Evolutionary conservation across 2,113 vertebrate species (phyloP), one percentile per base, ranked within the genome.

Genomic region (Ploceus nigricollis): DNA sequence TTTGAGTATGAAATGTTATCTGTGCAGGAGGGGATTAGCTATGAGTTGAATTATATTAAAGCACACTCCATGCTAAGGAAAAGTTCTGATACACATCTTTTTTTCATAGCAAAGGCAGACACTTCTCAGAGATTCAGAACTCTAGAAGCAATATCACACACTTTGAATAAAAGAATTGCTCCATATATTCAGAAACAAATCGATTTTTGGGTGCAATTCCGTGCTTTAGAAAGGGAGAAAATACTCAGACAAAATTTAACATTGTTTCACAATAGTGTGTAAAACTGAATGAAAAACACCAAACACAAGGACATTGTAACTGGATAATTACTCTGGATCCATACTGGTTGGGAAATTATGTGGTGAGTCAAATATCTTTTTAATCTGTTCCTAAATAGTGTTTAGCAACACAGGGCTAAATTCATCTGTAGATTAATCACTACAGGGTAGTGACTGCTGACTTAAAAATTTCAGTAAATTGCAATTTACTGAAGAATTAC

Each of bases 31-130:
- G 90, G 93, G 82, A 90, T 96, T 82, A 89, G 92, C 93, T 92
- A 58, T 66, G 95, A 97, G 87, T 65, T 91, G 75, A 92, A 92
- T 94, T 97, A 93, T 92, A 96, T 95, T 96, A 94, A 93, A 96
- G 89, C 24, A 79, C n/a, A 56, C 9, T 64, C 28, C n/a, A 3
- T 50, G 50, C 68, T 91, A 35, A 75, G 80, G 57, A 60, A 47
- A 92, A 69, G 30, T 70, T 91, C 61, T 21, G 53, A 83, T 70
- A 48, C 16, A 20, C 15, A 27, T 70, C 9, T 71, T 71, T 78
- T 78, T 76, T 47, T 82, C 35, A 40, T 11, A 64, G 68, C 30
- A 77, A 83, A 87, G 86, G 64, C 19, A 31, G 47, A 44, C 19
- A 22, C 23, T 93, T 66, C 66, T 78, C 42, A 64, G 4, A 37